Evolutionary conservation across 2,888 invertebrate species (phyloP), one percentile per base, ranked within the genome.

Genomic region (Prosapia bicincta): DNA sequence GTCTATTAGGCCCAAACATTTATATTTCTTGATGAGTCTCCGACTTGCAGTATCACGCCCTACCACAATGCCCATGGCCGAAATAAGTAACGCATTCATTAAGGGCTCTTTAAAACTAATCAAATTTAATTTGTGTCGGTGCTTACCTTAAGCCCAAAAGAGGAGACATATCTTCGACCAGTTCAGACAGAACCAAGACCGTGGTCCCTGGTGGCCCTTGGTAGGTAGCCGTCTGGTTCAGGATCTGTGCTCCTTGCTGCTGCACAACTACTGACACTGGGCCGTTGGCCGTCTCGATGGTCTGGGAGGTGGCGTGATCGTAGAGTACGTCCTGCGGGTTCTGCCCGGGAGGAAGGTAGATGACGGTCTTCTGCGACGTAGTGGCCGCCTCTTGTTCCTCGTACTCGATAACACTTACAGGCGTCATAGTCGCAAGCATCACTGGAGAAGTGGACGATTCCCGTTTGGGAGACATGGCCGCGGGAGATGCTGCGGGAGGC

Each of bases 351-450:
- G 81, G 79, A 25, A 82, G 79, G 76, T 81, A 82, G 26, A 82
- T 81, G 69, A 82, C 80, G 24, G 79, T 79, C 70, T 81, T 81
- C 70, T 80, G 80, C 32, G 73, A 66, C 6, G 75, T 70, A 23
- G 75, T 79, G 24, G 76, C 76, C 66, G 74, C 79, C 26, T 82
- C 83, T 13, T 82, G 82, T 26, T 81, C 80, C 32, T 81, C 79
- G 74, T 81, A 79, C 67, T 81, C 80, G 77, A 79, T 80, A 30
- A 94, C 93, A 83, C 93, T 94, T 80, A 94, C 94, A 76, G 94
- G 94, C 78, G 94, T 94, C 94, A 95, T 95, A 83, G 94, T 94
- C 80, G 94, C 93, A 81, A 95, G 88, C 86, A 94, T 92, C 79
- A 92, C 89, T 81, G 92, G 92, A 81, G 89, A 92, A 86, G 90